Base-by-base conservation (phyloP, 2,888 invertebrate genomes). In the Pandemis cinnamomeana region DNA sequence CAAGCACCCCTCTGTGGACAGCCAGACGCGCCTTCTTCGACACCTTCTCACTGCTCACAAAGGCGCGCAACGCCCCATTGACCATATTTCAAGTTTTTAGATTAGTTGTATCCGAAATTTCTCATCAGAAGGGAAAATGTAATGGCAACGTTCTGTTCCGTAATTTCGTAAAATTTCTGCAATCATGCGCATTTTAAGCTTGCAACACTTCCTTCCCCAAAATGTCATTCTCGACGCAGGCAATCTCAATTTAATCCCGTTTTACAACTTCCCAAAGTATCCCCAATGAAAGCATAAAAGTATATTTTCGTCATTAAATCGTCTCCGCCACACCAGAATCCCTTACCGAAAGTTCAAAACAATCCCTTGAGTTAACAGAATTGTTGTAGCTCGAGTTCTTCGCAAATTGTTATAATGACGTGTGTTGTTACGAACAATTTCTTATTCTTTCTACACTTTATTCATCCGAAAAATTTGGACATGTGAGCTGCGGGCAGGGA, bases 371-470 rank as follows among this genome's bases (percentile, higher is more conserved):
- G 72, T 72, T 68, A 63, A 72, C 55, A 48, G 48, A 64, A 69
- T 72, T 63, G 68, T 68, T 68, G 63, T 48, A 68, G 69, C 68
- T 41, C 10, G 63, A 72, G 68, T 72, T 69, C 48, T 64, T 63
- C 41, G 48, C 41, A 63, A 69, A 61, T 71, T 71, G 71, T 67
- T 72, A 72, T 72, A 72, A 72, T 72, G 72, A 69, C 68, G 72
- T 69, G 62, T 62, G 72, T 69, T 72, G 72, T 72, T 72, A 72
- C 20, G 42, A 69, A 58, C 41, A 51, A 64, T 48, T 62, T 64
- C 68, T 48, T 63, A 53, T 44, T 62, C 53, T 53, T 51, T 60
- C 64, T 44, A 20, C 64, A 13, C 27, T 58, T 58, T 27, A 58
- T 58, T 58, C 48, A 64, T 64, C 15, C 48, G 64, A 13, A 11